A percentile compares a stretch with the other conserved stretches of the same genome.
phyloP scores from a whole-genome alignment of 2,797 vertebrate species.

The Zenarchopterus dispar region DNA sequence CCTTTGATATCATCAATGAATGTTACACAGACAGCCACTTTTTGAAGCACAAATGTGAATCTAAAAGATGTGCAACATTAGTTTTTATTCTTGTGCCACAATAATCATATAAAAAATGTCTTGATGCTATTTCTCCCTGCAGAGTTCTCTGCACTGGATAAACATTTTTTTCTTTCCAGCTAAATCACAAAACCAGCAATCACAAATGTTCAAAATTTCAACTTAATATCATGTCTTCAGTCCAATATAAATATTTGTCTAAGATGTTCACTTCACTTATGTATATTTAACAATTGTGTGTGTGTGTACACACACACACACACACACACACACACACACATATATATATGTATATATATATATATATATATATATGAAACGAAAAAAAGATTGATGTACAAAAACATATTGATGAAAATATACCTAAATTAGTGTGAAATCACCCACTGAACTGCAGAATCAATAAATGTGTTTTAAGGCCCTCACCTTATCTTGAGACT shows the following conservation, averaged over 20 bases:
- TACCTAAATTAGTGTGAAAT: slow-evolving; percentile 88
- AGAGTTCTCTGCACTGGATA: slow-evolving; percentile 40
- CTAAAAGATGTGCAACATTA: slow-evolving; percentile 32
- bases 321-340: too few species aligned
- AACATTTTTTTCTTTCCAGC: slow-evolving; percentile 54
- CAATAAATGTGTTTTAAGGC: slow-evolving; percentile 97
- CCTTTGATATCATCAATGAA: slow-evolving; percentile 75
- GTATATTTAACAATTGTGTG: too few species aligned
- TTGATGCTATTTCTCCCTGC: slow-evolving; percentile 11
- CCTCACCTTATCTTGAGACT: slow-evolving; percentile 93
- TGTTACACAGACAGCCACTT: slow-evolving; percentile 19
- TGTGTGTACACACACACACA: too few species aligned
- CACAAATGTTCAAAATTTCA: too few species aligned
- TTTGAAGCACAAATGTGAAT: slow-evolving; percentile 49
- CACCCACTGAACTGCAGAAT: slow-evolving; percentile 86
- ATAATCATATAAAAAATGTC: too few species aligned
- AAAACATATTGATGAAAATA: slow-evolving; percentile 84
- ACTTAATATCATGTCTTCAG: too few species aligned
- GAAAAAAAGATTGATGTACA: too few species aligned
- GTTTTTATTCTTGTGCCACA: slow-evolving; percentile 16
- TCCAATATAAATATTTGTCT: too few species aligned
- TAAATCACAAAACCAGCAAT: slow-evolving; percentile 45
- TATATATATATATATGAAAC: too few species aligned
- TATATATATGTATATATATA: too few species aligned
- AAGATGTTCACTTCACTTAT: too few species aligned